Evolutionary conservation across 2,797 vertebrate genomes (phyloP).

Genomic region (Perodicticus potto): DNA sequence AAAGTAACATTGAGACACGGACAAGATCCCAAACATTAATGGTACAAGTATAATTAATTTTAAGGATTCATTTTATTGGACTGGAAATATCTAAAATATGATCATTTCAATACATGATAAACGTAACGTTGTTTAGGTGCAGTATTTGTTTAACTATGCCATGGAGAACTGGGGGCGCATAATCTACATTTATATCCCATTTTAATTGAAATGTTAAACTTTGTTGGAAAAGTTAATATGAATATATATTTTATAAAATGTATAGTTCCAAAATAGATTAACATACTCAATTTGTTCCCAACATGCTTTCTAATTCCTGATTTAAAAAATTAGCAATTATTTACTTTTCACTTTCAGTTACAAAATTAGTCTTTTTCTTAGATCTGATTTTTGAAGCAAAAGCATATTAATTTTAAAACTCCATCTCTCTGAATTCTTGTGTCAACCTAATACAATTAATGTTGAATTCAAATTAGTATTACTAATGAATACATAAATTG

Average conservation of each 20-base stretch:
- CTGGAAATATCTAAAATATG: background rate
- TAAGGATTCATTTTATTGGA: background rate
- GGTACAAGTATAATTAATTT: background rate
- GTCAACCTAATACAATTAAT: background rate
- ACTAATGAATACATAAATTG: background rate
- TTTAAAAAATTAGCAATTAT: background rate
- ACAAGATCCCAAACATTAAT: background rate
- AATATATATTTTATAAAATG: background rate
- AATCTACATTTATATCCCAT: background rate
- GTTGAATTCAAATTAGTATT: background rate
- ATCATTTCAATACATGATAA: background rate
- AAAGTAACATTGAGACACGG: background rate
- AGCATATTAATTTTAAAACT: background rate
- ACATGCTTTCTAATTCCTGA: background rate
- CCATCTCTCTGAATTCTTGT: background rate
- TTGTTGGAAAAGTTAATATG: background rate
- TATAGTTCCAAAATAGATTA: background rate
- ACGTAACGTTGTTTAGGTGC: background rate
- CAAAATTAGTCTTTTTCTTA: background rate
- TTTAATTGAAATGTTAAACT: background rate
- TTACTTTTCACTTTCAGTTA: background rate
- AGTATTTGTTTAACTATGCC: background rate
- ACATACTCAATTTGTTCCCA: background rate
- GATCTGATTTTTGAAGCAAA: conserved; percentile 38
- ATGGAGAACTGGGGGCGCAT: background rate